These are phyloP conservation scores for Ctena decussata DNA, from an alignment of 2,888 invertebrate species.

Conservation along the genomic window DNA sequence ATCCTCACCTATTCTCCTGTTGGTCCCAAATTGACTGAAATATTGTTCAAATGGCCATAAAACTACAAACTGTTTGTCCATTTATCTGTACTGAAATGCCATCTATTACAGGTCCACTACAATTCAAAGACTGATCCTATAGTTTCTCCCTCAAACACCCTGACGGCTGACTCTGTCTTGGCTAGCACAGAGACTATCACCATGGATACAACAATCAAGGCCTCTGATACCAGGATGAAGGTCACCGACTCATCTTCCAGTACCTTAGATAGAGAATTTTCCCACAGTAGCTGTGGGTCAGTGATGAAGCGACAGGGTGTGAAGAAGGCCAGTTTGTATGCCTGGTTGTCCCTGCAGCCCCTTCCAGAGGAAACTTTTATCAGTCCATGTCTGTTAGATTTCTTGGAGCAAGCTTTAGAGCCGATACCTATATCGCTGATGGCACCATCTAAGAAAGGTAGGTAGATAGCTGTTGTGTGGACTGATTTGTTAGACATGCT, in stretches of 20 bases:
- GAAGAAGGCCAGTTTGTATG: constrained; percentile 95
- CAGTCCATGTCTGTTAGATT: constrained; percentile 98
- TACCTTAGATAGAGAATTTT: not conserved
- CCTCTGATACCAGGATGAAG: not conserved
- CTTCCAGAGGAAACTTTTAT: constrained; percentile 98
- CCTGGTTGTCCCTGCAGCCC: constrained; percentile 98
- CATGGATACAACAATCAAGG: not conserved
- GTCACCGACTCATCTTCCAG: not conserved
- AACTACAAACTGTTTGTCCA: too few relatives aligned
- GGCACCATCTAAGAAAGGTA: constrained; percentile 76
- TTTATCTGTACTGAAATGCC: too few relatives aligned
- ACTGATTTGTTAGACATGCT: too few relatives aligned
- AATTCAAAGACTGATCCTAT: constrained; percentile 83
- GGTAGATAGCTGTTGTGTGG: too few relatives aligned
- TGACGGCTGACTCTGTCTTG: constrained; percentile 27
- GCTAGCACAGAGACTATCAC: not conserved
- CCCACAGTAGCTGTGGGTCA: not conserved
- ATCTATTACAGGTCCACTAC: constrained; percentile 84
- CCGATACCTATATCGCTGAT: constrained; percentile 92
- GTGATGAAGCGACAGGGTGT: constrained; percentile 50
- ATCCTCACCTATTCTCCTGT: too few relatives aligned
- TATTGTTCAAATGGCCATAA: too few relatives aligned
- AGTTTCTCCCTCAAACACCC: constrained; percentile 56
- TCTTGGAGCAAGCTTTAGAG: constrained; percentile 98
- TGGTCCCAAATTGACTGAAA: too few relatives aligned